phyloP scores from a whole-genome alignment of 2,113 vertebrate genomes.

The Probosciger aterrimus region DNA sequence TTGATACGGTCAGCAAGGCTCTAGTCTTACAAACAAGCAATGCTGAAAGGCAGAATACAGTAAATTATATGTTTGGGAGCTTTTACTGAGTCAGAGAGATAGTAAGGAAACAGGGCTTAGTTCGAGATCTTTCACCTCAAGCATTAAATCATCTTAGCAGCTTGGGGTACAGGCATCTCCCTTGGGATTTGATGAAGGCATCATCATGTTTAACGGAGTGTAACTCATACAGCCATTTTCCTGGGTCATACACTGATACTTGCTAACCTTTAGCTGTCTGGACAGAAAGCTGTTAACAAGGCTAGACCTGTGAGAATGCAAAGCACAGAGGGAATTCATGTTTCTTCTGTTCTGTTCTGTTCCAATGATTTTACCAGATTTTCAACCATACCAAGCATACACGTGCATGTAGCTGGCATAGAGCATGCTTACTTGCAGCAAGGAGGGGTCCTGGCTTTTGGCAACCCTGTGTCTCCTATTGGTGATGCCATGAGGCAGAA shows the following conservation, averaged over 20 bases:
- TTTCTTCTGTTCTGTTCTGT: not conserved
- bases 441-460: not conserved
- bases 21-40: too few relatives aligned
- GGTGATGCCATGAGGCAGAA: not conserved
- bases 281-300: not conserved
- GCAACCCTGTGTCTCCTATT: not conserved
- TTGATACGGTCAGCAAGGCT: not conserved
- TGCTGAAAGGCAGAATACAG: not conserved
- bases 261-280: not conserved
- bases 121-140: not conserved
- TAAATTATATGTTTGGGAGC: not conserved
- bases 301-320: not conserved
- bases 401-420: fast-evolving
- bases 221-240: fast-evolving
- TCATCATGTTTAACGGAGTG: not conserved
- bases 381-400: not conserved
- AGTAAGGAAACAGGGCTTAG: not conserved
- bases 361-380: not conserved
- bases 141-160: not conserved
- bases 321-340: fast-evolving
- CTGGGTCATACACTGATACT: not conserved
- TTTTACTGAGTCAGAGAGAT: not conserved
- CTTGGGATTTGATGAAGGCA: not conserved
- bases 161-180: not conserved
- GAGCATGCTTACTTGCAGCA: not conserved